Evolutionary conservation across 1,140 invertebrate genomes (phyloP).

Genomic region (Probaryconus sp.): DNA sequence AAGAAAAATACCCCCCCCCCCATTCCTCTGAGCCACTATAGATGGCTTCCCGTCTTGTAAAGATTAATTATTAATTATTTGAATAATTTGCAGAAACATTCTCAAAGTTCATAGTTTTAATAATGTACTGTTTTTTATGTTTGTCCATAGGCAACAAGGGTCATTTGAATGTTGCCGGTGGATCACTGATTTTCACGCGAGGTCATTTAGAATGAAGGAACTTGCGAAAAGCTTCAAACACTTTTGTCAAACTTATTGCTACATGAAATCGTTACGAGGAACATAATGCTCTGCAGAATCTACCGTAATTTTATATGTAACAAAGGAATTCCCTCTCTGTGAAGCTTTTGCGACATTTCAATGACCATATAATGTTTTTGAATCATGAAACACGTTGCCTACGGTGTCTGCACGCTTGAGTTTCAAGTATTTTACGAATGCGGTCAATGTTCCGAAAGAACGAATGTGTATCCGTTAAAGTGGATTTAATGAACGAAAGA

Average conservation of each 20-base stretch:
- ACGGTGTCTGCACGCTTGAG: slow-evolving; percentile 20
- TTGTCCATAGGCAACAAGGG: too few relatives aligned
- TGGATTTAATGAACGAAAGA: slow-evolving; percentile 33
- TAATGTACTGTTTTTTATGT: too few relatives aligned
- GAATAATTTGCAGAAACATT: too few relatives aligned
- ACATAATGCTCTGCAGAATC: not conserved
- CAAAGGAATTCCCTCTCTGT: slow-evolving; percentile 46
- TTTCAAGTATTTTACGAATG: slow-evolving; percentile 42
- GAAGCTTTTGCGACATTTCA: slow-evolving; percentile 48
- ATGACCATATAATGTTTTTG: slow-evolving; percentile 38
- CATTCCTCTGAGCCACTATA: too few relatives aligned
- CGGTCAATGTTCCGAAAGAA: slow-evolving; percentile 53
- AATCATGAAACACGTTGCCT: slow-evolving; percentile 21
- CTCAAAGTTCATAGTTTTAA: too few relatives aligned
- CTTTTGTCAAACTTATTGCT: not conserved
- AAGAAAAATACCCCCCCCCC: too few relatives aligned
- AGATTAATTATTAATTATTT: too few relatives aligned
- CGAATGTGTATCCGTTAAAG: slow-evolving; percentile 40
- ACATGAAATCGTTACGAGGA: not conserved
- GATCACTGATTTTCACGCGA: too few relatives aligned
- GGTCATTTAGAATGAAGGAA: too few relatives aligned
- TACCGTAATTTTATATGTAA: slow-evolving; percentile 44
- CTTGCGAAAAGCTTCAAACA: too few relatives aligned
- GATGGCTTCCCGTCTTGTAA: too few relatives aligned
- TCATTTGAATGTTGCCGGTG: too few relatives aligned